Evolutionary conservation across 2,888 invertebrate genomes (phyloP).

Genomic region (Dicyrtoma fusca): DNA sequence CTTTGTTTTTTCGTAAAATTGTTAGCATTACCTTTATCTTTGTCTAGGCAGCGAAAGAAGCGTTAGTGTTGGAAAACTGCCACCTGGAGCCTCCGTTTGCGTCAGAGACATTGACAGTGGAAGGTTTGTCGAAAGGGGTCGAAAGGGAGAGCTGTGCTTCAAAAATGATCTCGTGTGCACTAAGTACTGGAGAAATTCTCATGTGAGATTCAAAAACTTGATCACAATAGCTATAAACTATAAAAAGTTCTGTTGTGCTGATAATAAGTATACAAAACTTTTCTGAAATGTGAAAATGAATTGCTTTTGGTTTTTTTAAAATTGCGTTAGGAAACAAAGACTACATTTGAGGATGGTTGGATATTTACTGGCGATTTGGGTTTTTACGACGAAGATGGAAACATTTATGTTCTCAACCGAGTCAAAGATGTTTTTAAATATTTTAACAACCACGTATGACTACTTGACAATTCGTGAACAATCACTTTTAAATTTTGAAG

Average conservation of each 20-base stretch:
- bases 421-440: conserved; percentile 54
- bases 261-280: background rate
- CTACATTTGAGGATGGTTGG: conserved; percentile 45
- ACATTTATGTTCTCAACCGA: conserved; percentile 48
- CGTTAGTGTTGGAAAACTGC: conserved; percentile 38
- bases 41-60: no score
- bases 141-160: conserved; percentile 62
- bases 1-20: no score
- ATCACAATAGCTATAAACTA: no score
- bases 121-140: conserved; percentile 58
- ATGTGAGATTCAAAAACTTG: conserved; percentile 33
- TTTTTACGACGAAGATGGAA: conserved; percentile 48
- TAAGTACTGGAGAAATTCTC: conserved; percentile 44
- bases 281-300: background rate
- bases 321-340: conserved; percentile 41
- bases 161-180: conserved; percentile 53
- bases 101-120: conserved; percentile 55
- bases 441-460: conserved; percentile 45
- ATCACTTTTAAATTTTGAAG: background rate
- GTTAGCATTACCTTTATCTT: no score
- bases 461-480: background rate
- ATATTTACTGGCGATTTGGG: conserved; percentile 53
- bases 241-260: no score
- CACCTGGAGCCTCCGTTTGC: conserved; percentile 58
- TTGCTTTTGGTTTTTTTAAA: background rate